Percentiles rank a stretch among this genome's conserved stretches.
These are phyloP conservation scores for Cataglyphis livida DNA, from an alignment of 2,888 invertebrate species.

Conservation along the genomic window DNA sequence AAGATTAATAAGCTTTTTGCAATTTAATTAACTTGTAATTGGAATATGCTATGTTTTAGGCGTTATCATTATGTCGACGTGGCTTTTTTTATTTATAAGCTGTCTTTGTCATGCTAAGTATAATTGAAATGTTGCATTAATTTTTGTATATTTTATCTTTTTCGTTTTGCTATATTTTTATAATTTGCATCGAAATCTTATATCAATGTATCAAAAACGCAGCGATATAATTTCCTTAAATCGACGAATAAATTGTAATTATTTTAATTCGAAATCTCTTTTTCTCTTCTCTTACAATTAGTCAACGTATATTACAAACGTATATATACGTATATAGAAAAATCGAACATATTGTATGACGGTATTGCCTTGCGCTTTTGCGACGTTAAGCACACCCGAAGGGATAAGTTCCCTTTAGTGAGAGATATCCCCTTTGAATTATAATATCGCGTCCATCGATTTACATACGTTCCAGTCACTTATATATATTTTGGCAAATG, in stretches of 20 bases:
- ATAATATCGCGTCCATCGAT: slow-evolving; percentile 48
- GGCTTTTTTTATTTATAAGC: neutral
- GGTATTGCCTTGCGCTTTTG: slow-evolving; percentile 6
- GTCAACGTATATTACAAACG: too few relatives aligned
- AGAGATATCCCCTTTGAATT: slow-evolving; percentile 43
- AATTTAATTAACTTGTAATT: slow-evolving; percentile 24
- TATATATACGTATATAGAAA: neutral
- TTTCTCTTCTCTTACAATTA: neutral
- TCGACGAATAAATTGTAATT: slow-evolving; percentile 14
- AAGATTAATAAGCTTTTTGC: slow-evolving; percentile 45
- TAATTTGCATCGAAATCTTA: neutral
- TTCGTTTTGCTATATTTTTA: neutral
- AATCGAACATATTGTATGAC: slow-evolving; percentile 2
- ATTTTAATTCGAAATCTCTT: slow-evolving; percentile 9
- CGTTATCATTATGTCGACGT: neutral
- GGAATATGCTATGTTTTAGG: slow-evolving; percentile 14
- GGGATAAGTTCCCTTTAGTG: slow-evolving; percentile 13
- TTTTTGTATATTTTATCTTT: neutral
- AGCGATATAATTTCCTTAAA: slow-evolving; percentile 1
- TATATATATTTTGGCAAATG: slow-evolving; percentile 48
- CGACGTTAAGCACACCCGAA: slow-evolving; percentile 24
- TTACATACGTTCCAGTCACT: slow-evolving; percentile 45
- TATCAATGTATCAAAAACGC: neutral
- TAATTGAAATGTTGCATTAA: neutral
- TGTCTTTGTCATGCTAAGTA: neutral